Percentiles rank a stretch among this genome's conserved stretches.
These are phyloP conservation scores for Amblyornis subalaris DNA, from an alignment of 2,113 vertebrate species.

Conservation along the genomic window DNA sequence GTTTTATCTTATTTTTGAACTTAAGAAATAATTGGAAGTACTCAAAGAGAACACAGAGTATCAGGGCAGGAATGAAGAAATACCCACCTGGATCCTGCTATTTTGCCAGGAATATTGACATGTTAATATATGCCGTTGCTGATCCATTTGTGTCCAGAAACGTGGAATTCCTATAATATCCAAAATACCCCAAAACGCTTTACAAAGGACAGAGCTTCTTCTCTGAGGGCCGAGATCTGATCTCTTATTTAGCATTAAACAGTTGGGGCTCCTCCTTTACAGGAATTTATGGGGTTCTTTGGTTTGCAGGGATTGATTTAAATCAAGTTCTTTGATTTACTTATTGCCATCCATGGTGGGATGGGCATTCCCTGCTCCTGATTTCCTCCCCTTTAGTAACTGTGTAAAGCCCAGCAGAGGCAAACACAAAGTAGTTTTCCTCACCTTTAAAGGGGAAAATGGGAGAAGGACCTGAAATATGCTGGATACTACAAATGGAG, in stretches of 20 bases:
- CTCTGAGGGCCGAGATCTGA: not conserved
- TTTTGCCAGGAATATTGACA: not conserved
- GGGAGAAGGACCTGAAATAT: not conserved
- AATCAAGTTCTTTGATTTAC: not conserved
- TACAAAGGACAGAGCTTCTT: not conserved
- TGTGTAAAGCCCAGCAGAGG: not conserved
- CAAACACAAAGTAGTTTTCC: not conserved
- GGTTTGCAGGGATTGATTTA: not conserved
- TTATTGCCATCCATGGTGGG: fast-evolving
- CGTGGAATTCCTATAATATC: not conserved
- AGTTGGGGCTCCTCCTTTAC: not conserved
- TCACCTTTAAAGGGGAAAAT: not conserved
- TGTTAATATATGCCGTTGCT: not conserved
- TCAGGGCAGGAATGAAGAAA: not conserved
- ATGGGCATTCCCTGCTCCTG: not conserved
- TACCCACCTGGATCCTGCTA: not conserved
- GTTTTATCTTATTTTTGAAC: not conserved
- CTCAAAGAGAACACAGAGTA: not conserved
- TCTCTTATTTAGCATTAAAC: not conserved
- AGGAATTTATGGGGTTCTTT: not conserved
- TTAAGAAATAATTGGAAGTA: not conserved
- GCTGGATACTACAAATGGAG: not conserved
- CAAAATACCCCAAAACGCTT: not conserved
- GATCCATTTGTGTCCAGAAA: not conserved
- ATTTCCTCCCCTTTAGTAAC: not conserved